Evolutionary conservation across 2,113 vertebrate genomes (phyloP).

Genomic region (Bettongia penicillata): DNA sequence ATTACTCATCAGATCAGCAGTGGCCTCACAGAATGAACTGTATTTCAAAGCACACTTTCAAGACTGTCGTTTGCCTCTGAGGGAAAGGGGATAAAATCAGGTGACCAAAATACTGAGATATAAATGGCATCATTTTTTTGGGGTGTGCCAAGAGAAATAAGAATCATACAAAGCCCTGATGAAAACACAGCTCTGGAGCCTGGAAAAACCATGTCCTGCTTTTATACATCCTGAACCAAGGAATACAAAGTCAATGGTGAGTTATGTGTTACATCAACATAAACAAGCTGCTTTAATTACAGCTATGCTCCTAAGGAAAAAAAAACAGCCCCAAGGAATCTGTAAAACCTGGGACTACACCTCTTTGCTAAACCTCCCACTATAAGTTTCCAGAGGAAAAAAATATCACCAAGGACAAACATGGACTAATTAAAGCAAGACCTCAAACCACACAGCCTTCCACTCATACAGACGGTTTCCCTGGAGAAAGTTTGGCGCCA

Average conservation of each 20-base stretch:
- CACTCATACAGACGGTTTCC: not conserved
- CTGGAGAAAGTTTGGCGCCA: not conserved
- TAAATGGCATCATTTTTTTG: not conserved
- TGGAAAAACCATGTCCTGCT: not conserved
- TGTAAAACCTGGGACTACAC: not conserved
- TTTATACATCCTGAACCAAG: not conserved
- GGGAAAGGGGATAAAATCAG: not conserved
- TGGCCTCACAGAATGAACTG: not conserved
- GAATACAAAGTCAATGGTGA: rapidly evolving
- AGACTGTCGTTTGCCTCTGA: not conserved
- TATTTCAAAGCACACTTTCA: not conserved
- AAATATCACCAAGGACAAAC: not conserved
- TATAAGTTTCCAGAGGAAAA: not conserved
- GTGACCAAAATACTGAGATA: not conserved
- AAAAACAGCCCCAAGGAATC: not conserved
- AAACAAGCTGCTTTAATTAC: slow-evolving; percentile 19
- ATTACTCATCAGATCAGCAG: slow-evolving; percentile 7
- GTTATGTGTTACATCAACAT: not conserved
- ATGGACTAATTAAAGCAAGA: not conserved
- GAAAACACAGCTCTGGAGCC: not conserved
- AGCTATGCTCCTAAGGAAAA: not conserved
- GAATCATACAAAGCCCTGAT: not conserved
- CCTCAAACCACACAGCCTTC: not conserved
- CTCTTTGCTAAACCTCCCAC: not conserved
- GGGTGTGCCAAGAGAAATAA: not conserved